Evolutionary conservation across 1,140 invertebrate species (phyloP).

Genomic region (Drosophila parabipectinata): DNA sequence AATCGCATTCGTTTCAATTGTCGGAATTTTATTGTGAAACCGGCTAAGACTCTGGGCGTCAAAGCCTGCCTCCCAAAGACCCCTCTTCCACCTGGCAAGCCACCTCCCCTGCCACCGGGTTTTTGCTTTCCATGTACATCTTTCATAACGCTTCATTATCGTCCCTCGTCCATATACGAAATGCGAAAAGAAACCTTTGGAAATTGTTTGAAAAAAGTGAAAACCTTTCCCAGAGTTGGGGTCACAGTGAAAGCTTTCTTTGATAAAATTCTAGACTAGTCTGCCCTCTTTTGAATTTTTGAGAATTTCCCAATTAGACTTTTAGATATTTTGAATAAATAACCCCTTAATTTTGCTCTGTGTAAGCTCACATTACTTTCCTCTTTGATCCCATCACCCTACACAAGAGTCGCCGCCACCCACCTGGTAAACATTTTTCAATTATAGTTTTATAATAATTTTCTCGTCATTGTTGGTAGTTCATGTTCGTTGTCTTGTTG

Average conservation of each 20-base stretch:
- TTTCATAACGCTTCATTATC: conserved; percentile 64
- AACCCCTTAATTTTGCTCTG: neutral
- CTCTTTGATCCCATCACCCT: conserved; percentile 35
- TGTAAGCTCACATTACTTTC: conserved; percentile 23
- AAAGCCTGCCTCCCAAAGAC: conserved; percentile 15
- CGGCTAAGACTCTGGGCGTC: conserved; percentile 60
- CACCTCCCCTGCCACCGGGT: too few species aligned
- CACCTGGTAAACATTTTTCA: conserved; percentile 63
- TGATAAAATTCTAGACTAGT: neutral
- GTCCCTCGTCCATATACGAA: conserved; percentile 30
- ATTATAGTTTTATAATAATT: conserved; percentile 77
- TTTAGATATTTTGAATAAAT: too few species aligned
- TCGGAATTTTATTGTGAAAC: conserved; percentile 79
- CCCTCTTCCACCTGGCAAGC: neutral
- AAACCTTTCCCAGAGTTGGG: conserved; percentile 53
- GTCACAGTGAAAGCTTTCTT: conserved; percentile 46
- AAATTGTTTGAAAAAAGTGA: conserved; percentile 56
- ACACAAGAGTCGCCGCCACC: conserved; percentile 31
- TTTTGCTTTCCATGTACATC: conserved; percentile 28
- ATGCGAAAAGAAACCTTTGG: conserved; percentile 43
- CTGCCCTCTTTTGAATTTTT: neutral
- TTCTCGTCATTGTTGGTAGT: conserved; percentile 74
- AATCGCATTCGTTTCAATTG: conserved; percentile 81
- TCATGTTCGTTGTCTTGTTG: conserved; percentile 36
- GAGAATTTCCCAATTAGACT: too few species aligned